Conservation (phyloP, 35 echinoderm and acorn worm genomes). For the Ophioderma brevispina region DNA sequence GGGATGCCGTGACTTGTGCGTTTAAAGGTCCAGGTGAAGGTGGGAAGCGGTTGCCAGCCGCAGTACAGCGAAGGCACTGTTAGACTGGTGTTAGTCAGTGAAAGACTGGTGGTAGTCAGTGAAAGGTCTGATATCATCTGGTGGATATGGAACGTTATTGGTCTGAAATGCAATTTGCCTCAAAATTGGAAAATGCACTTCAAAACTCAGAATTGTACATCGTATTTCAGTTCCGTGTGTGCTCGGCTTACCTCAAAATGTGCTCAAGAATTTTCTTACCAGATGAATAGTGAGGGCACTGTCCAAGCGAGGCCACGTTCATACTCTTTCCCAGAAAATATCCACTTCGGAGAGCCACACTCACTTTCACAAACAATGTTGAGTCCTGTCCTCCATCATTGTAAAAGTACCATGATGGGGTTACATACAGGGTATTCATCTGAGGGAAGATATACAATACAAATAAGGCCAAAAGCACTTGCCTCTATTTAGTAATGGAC, state of each 20-base stretch:
- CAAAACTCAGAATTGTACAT: neutral
- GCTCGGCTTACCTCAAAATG: neutral
- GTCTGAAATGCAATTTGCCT: neutral
- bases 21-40: slow-evolving; percentile 25
- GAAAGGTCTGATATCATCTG: neutral
- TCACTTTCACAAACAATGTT: neutral
- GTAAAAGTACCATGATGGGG: neutral
- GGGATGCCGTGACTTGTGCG: neutral
- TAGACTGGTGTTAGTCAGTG: too few relatives aligned
- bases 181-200: neutral
- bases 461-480: neutral
- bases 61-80: neutral
- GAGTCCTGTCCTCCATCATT: neutral
- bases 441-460: neutral
- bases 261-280: neutral
- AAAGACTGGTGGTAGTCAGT: too few relatives aligned
- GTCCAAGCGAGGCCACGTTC: neutral
- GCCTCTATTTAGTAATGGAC: neutral
- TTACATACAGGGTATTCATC: neutral
- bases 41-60: neutral
- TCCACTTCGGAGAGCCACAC: neutral
- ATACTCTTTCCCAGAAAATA: neutral
- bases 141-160: slow-evolving; percentile 1
- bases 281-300: too few relatives aligned
- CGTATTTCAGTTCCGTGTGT: neutral